Conservation (phyloP, 2,888 invertebrate genomes). For the Hirtodrosophila confusa region DNA sequence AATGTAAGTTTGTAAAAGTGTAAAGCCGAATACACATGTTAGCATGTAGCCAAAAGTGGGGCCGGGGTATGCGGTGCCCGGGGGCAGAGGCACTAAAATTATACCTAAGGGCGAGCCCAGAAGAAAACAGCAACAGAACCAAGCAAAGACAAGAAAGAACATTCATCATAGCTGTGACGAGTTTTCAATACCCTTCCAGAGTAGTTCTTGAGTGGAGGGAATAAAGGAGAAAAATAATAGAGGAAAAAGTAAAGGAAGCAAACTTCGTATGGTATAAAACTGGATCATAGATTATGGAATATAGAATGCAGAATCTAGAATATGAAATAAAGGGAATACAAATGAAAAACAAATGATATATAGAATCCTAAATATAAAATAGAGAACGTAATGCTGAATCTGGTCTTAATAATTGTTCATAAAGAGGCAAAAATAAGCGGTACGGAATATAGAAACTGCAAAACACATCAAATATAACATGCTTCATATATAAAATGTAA, state of each 20-base stretch:
- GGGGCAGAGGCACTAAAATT: slow-evolving; percentile 54
- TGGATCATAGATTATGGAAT: neutral
- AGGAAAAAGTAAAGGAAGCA: no score
- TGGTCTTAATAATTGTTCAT: no score
- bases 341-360: no score
- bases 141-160: slow-evolving; percentile 33
- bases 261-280: no score
- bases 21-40: slow-evolving; percentile 53
- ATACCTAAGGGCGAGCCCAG: slow-evolving; percentile 42
- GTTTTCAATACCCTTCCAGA: slow-evolving; percentile 6
- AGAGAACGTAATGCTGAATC: no score
- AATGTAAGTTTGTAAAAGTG: slow-evolving; percentile 16
- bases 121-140: slow-evolving; percentile 27
- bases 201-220: neutral
- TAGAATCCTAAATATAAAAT: no score
- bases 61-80: no score
- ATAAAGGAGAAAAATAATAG: neutral
- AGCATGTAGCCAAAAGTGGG: slow-evolving; percentile 6
- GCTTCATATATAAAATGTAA: neutral
- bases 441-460: no score
- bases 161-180: neutral
- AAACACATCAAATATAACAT: neutral
- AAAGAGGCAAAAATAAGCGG: no score
- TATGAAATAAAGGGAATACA: slow-evolving; percentile 1
- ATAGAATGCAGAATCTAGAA: neutral